Conservation (phyloP, 1,140 invertebrate genomes). For the Colletes gigas region DNA sequence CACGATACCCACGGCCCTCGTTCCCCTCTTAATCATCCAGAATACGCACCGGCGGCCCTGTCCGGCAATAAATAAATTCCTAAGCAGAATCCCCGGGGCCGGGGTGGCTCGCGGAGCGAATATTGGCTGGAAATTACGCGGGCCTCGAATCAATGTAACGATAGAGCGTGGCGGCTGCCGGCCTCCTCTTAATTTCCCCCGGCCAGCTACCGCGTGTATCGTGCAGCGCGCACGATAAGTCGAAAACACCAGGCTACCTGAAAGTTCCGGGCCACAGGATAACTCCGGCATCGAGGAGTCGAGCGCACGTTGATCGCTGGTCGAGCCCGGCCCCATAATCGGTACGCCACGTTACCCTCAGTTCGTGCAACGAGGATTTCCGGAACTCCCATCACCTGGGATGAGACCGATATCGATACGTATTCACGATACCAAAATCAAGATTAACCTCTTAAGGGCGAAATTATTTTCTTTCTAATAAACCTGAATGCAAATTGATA, state of each 20-base stretch:
- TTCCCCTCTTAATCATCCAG: slow-evolving; percentile 9
- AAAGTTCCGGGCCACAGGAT: neutral
- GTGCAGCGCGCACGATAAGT: slow-evolving; percentile 12
- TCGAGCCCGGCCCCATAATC: neutral
- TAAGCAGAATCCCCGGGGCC: slow-evolving; percentile 4
- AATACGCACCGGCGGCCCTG: slow-evolving; percentile 1
- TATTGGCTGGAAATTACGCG: slow-evolving; percentile 3
- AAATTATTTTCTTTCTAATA: no score
- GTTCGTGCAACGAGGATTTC: neutral
- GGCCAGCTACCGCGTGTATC: neutral
- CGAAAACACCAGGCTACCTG: slow-evolving; percentile 16
- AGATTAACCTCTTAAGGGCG: no score
- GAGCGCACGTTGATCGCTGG: neutral
- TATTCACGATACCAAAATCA: no score
- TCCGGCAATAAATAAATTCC: slow-evolving; percentile 35
- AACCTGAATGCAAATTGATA: no score
- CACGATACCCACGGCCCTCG: neutral
- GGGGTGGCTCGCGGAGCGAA: neutral
- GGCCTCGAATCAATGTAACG: neutral
- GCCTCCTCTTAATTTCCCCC: slow-evolving; percentile 13
- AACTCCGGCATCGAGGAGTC: neutral
- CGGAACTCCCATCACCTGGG: slow-evolving; percentile 9
- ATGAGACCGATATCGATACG: no score
- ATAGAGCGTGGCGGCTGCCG: neutral
- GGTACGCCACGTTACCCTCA: neutral